phyloP scores from a whole-genome alignment of 2,888 invertebrate species.

The Drosophila paranaensis region DNA sequence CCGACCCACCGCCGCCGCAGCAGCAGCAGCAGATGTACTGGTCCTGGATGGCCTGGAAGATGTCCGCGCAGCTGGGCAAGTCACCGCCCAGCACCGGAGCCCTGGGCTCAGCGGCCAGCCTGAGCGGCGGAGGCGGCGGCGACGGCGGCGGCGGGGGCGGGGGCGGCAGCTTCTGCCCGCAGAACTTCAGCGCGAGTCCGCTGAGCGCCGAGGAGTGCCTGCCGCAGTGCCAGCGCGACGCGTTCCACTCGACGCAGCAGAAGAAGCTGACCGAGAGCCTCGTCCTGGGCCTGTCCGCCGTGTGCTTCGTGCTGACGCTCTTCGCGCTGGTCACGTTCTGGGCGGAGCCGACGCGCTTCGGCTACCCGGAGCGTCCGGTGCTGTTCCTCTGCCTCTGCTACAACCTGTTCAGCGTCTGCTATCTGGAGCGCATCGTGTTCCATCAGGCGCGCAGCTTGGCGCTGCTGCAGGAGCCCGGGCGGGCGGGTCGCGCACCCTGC shows the following conservation, averaged over 20 bases:
- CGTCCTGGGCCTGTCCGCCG: slow-evolving; percentile 91
- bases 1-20: slow-evolving; percentile 30
- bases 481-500: slow-evolving; percentile 83
- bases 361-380: slow-evolving; percentile 96
- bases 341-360: slow-evolving; percentile 94
- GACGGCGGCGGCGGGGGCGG: slow-evolving; percentile 1
- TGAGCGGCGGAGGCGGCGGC: slow-evolving; percentile 11
- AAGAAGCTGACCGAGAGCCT: slow-evolving; percentile 90
- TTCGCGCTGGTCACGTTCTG: slow-evolving; percentile 94
- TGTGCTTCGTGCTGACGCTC: slow-evolving; percentile 92
- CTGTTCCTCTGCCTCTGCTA: slow-evolving; percentile 96
- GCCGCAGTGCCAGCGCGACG: slow-evolving; percentile 88
- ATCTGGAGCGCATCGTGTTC: slow-evolving; percentile 88
- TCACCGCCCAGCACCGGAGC: slow-evolving; percentile 16
- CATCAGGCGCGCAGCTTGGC: slow-evolving; percentile 82
- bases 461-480: slow-evolving; percentile 83
- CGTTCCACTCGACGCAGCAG: slow-evolving; percentile 88
- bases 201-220: slow-evolving; percentile 86
- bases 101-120: slow-evolving; percentile 4
- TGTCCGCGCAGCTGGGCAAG: slow-evolving; percentile 70
- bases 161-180: slow-evolving; percentile 85
- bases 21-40: slow-evolving; percentile 76
- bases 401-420: slow-evolving; percentile 91
- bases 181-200: slow-evolving; percentile 86
- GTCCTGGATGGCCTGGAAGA: slow-evolving; percentile 83